A percentile compares a stretch with the other conserved stretches of the same genome.
phyloP scores from a whole-genome alignment of 2,888 invertebrate species.

The Beris chalybata region DNA sequence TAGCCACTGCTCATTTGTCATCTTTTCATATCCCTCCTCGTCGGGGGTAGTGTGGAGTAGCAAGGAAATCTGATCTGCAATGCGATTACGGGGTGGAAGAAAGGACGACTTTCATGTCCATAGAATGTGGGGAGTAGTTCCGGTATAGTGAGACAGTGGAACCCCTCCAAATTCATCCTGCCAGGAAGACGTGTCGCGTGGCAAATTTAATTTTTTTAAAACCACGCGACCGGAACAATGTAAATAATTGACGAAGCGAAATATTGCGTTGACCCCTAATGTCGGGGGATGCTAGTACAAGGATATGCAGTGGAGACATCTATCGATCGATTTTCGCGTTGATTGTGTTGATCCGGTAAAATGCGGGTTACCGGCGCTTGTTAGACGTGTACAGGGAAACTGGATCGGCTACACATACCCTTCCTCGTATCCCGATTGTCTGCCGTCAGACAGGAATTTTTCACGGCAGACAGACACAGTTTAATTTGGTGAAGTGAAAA shows the following conservation, averaged over 20 bases:
- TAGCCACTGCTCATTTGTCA: slow-evolving; percentile 36
- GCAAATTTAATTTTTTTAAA: slow-evolving; percentile 31
- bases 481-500: slow-evolving; percentile 27
- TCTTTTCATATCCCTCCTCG: slow-evolving; percentile 9
- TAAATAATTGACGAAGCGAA: slow-evolving; percentile 20
- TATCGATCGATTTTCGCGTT: no score
- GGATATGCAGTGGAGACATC: no score
- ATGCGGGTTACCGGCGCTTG: no score
- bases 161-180: neutral
- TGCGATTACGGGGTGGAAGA: slow-evolving; percentile 6
- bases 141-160: slow-evolving; percentile 7
- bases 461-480: neutral
- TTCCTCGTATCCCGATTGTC: no score
- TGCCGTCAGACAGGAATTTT: no score
- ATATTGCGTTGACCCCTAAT: neutral
- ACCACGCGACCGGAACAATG: slow-evolving; percentile 13
- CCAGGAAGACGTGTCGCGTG: slow-evolving; percentile 24
- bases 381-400: no score
- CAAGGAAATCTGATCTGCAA: slow-evolving; percentile 16
- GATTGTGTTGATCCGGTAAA: no score
- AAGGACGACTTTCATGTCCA: neutral
- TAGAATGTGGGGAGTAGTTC: neutral
- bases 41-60: slow-evolving; percentile 10
- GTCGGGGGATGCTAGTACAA: no score
- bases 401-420: no score